Conservation (phyloP, 2,113 vertebrate species). For the Oceanodroma tethys region DNA sequence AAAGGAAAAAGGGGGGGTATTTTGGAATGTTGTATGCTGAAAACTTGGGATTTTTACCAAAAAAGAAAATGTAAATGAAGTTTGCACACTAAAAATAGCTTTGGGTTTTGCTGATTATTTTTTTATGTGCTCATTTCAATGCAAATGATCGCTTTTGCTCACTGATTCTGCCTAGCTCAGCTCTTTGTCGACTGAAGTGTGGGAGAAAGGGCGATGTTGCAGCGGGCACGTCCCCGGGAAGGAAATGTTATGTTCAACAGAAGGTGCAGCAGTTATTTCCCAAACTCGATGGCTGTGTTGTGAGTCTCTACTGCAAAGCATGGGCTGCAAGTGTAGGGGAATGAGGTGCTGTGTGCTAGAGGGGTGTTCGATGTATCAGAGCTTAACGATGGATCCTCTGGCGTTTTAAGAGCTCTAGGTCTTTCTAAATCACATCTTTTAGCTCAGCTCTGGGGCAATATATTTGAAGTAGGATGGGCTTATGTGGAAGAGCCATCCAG, state of each 20-base stretch:
- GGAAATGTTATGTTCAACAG: neutral
- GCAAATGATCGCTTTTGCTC: neutral
- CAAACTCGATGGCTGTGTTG: neutral
- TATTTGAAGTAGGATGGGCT: neutral
- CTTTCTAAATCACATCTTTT: neutral
- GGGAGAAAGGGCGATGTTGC: neutral
- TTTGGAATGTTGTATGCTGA: slow-evolving; percentile 42
- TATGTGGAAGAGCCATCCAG: neutral
- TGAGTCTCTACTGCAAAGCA: accelerated
- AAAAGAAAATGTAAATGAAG: slow-evolving; percentile 51
- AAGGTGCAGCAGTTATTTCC: neutral
- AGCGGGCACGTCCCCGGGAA: neutral
- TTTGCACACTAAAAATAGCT: slow-evolving; percentile 56
- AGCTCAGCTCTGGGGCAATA: neutral
- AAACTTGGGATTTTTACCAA: slow-evolving; percentile 46
- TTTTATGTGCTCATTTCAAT: neutral
- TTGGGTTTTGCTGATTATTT: slow-evolving; percentile 30
- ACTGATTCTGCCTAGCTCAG: neutral
- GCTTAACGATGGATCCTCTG: neutral
- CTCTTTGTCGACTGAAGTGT: neutral
- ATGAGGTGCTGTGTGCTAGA: neutral
- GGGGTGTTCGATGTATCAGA: neutral
- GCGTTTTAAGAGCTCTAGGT: neutral
- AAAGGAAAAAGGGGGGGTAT: neutral
- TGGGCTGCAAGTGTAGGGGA: neutral